phyloP scores from a whole-genome alignment of 2,113 vertebrate species.

The Aspidoscelis tigris region DNA sequence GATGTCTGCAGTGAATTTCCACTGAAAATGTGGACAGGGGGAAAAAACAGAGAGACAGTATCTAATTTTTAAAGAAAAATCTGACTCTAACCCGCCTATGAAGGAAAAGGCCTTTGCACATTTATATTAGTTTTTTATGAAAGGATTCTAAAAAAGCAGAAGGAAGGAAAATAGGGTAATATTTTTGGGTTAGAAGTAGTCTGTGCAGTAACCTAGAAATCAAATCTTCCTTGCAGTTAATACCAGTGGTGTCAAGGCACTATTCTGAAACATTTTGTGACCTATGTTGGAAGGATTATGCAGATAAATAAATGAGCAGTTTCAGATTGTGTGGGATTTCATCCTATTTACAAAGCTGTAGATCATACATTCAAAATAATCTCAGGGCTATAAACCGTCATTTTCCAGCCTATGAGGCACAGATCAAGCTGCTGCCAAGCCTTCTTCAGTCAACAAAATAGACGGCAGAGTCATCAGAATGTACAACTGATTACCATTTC shows the following conservation, averaged over 20 bases:
- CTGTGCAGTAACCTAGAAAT: not conserved
- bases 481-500: not conserved
- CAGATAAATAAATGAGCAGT: not conserved
- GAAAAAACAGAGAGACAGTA: no score
- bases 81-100: not conserved
- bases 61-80: no score
- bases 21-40: no score
- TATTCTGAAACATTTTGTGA: not conserved
- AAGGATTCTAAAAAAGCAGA: not conserved
- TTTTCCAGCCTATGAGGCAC: not conserved
- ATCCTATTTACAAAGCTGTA: slow-evolving; percentile 1
- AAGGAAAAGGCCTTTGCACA: not conserved
- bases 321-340: not conserved
- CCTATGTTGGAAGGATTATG: slow-evolving; percentile 6
- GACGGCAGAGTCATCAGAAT: not conserved
- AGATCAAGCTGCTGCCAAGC: not conserved
- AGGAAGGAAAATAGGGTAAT: not conserved
- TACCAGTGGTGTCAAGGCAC: slow-evolving; percentile 13
- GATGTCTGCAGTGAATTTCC: no score
- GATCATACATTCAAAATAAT: not conserved
- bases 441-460: not conserved
- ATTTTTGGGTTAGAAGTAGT: not conserved
- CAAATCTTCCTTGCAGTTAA: not conserved
- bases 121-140: not conserved
- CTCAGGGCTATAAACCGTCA: not conserved